Evolutionary conservation across 2,888 invertebrate species (phyloP).

Genomic region (Drosophila pseudotakahashii): DNA sequence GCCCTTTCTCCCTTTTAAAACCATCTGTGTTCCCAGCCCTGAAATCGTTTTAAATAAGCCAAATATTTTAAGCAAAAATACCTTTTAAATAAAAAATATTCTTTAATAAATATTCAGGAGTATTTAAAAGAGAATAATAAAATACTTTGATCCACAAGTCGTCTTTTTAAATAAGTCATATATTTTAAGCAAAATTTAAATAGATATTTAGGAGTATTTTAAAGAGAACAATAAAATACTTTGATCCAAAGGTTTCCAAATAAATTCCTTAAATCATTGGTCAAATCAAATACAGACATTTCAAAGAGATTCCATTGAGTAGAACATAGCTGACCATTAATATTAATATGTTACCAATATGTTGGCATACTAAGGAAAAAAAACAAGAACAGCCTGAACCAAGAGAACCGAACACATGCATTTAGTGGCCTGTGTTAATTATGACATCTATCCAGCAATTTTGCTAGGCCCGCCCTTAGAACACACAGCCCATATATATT

Average conservation of each 20-base stretch:
- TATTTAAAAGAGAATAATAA: too few species aligned
- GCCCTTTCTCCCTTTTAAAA: not conserved
- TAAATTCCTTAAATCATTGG: too few species aligned
- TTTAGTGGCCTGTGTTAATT: conserved; percentile 50
- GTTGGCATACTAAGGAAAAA: too few species aligned
- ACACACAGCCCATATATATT: not conserved
- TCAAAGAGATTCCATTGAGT: not conserved
- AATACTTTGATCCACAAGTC: too few species aligned
- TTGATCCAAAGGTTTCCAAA: too few species aligned
- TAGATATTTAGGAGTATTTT: too few species aligned
- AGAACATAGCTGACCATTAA: conserved; percentile 20
- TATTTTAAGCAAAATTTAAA: too few species aligned
- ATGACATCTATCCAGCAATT: conserved; percentile 21
- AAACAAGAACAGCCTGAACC: not conserved
- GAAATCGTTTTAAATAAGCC: conserved; percentile 1
- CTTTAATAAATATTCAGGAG: too few species aligned
- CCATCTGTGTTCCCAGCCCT: conserved; percentile 6
- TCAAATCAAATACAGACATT: not conserved
- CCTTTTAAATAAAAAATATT: not conserved
- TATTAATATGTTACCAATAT: conserved; percentile 24
- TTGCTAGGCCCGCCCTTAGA: conserved; percentile 17
- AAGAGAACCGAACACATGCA: conserved; percentile 11
- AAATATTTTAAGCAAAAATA: not conserved
- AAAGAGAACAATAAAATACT: too few species aligned
- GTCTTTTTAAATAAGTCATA: too few species aligned